phyloP scores from a whole-genome alignment of 1,140 invertebrate genomes.

The Drosophila erecta region DNA sequence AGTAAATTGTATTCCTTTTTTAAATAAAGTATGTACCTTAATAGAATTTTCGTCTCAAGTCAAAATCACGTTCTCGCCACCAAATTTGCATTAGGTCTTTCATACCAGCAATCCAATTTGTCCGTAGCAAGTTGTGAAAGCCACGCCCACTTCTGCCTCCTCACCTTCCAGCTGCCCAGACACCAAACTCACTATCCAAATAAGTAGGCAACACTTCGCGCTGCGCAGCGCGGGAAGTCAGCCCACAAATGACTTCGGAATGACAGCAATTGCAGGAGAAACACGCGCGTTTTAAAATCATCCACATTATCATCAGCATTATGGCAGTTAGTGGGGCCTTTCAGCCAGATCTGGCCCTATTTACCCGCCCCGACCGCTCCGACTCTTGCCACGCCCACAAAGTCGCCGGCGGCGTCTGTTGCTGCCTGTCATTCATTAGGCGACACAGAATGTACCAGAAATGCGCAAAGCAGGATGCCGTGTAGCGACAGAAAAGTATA shows the following conservation, averaged over 20 bases:
- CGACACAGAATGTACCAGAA: conserved; percentile 65
- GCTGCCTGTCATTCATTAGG: conserved; percentile 72
- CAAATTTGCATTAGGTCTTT: conserved; percentile 9
- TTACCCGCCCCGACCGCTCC: neutral
- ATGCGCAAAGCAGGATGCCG: conserved; percentile 56
- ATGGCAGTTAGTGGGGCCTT: conserved; percentile 71
- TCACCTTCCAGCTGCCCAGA: neutral
- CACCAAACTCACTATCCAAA: conserved; percentile 2
- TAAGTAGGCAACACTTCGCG: conserved; percentile 34
- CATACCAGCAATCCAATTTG: conserved; percentile 6
- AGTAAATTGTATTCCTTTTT: neutral
- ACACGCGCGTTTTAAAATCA: conserved; percentile 80
- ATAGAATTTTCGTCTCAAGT: neutral
- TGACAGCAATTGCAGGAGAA: conserved; percentile 74
- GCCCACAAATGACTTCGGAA: conserved; percentile 72
- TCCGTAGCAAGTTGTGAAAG: conserved; percentile 3
- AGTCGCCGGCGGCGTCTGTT: conserved; percentile 55
- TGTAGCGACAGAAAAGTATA: conserved; percentile 33
- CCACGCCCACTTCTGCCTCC: neutral
- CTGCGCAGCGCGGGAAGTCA: conserved; percentile 30
- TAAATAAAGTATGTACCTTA: too few species aligned
- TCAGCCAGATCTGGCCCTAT: conserved; percentile 19
- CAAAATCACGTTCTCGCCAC: neutral
- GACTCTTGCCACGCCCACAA: conserved; percentile 16
- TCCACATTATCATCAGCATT: conserved; percentile 82